Conservation (phyloP, 2,888 invertebrate genomes). For the Ischnus inquisitorius region DNA sequence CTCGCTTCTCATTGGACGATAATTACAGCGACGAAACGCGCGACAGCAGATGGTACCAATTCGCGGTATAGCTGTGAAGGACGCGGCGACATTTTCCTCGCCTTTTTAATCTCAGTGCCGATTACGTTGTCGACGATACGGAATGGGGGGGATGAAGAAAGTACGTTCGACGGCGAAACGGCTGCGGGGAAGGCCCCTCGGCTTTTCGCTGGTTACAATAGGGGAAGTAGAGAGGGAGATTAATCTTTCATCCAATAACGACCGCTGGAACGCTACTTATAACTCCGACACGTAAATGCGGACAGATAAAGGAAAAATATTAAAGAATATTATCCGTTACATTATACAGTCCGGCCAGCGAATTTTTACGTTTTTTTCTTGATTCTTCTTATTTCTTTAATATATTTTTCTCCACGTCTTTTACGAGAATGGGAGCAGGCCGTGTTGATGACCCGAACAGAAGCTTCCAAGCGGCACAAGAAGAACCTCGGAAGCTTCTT, state of each 20-base stretch:
- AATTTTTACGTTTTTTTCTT: neutral
- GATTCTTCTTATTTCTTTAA: constrained; percentile 8
- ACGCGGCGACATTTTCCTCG: constrained; percentile 23
- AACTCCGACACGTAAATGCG: constrained; percentile 21
- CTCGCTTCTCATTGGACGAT: constrained; percentile 62
- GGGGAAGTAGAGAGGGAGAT: neutral
- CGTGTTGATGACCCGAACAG: constrained; percentile 25
- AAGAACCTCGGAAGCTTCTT: constrained; percentile 8
- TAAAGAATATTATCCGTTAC: constrained; percentile 41
- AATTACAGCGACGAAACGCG: constrained; percentile 74
- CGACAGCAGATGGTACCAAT: constrained; percentile 65
- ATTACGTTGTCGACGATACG: constrained; percentile 35
- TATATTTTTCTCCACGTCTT: constrained; percentile 31
- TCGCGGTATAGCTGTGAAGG: constrained; percentile 25
- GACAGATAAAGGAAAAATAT: constrained; percentile 40
- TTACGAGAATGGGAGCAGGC: neutral
- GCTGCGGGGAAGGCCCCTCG: constrained; percentile 5
- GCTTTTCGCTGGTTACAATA: neutral
- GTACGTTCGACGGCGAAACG: neutral
- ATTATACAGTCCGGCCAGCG: neutral
- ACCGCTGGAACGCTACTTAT: constrained; percentile 25
- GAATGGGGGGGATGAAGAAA: neutral
- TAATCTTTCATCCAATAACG: constrained; percentile 53
- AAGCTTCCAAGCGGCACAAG: neutral
- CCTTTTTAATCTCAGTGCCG: constrained; percentile 47